Evolutionary conservation across 2,113 vertebrate species (phyloP).

Genomic region (Caretta caretta): DNA sequence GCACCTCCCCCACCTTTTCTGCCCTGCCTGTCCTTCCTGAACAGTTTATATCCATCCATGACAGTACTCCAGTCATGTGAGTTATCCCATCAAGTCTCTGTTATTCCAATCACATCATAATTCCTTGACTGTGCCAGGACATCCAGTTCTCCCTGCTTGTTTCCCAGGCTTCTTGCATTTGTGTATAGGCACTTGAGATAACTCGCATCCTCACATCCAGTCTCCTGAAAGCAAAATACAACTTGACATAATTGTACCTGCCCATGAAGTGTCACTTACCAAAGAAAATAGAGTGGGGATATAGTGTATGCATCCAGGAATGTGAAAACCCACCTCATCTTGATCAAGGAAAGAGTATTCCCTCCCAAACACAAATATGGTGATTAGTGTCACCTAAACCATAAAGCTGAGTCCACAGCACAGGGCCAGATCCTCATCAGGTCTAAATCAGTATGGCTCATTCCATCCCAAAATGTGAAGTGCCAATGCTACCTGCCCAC

Average conservation of each 20-base stretch:
- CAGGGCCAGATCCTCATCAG: not conserved
- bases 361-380: fast-evolving
- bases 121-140: no score
- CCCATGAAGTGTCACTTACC: not conserved
- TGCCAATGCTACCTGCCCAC: not conserved
- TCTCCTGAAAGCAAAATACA: not conserved
- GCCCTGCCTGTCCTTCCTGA: no score
- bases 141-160: no score
- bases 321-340: not conserved
- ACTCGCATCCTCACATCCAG: not conserved
- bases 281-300: not conserved
- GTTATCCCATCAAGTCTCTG: no score
- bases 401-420: not conserved
- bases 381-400: not conserved
- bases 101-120: no score
- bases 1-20: no score
- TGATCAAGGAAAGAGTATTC: not conserved
- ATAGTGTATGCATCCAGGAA: not conserved
- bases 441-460: not conserved
- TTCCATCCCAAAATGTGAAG: not conserved
- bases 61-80: no score
- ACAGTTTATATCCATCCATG: no score
- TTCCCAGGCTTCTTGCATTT: no score
- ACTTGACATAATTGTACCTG: not conserved
- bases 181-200: no score